Percentiles rank a stretch among this genome's conserved stretches.
These are phyloP conservation scores for Odontocerum albicorne DNA, from an alignment of 2,888 invertebrate species.

Conservation along the genomic window DNA sequence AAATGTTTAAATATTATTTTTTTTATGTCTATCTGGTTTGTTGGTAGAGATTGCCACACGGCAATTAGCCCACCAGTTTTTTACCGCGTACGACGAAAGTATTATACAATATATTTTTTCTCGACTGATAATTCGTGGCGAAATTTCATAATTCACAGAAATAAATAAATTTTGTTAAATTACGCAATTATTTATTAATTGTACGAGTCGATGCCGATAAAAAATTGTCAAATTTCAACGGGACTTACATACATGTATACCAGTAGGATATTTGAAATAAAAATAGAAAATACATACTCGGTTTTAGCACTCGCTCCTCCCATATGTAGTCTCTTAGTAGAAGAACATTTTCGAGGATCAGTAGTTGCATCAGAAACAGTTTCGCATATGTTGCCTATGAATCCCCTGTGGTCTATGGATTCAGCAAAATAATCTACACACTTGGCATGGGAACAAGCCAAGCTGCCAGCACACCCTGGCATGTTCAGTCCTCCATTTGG, in stretches of 20 bases:
- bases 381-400: constrained; percentile 43
- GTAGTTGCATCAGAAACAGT: constrained; percentile 39
- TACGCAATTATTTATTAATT: constrained; percentile 1
- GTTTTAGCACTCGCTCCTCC: constrained; percentile 38
- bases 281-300: constrained; percentile 13
- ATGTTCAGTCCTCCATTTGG: constrained; percentile 45
- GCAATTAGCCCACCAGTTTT: too few species aligned
- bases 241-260: too few species aligned
- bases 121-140: not conserved
- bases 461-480: constrained; percentile 46
- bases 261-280: too few species aligned
- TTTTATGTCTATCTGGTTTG: too few species aligned
- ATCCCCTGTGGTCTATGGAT: constrained; percentile 43
- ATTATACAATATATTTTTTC: not conserved
- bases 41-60: too few species aligned
- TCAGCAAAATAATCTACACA: constrained; percentile 46
- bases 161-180: not conserved
- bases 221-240: too few species aligned
- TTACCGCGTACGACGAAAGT: too few species aligned
- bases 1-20: not conserved
- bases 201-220: too few species aligned
- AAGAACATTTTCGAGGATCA: constrained; percentile 39
- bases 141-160: not conserved
- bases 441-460: constrained; percentile 46
- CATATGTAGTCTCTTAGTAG: constrained; percentile 44